Evolutionary conservation across 1,140 invertebrate species (phyloP), one percentile per base, ranked within the genome.

Genomic region (Steinernema feltiae): DNA sequence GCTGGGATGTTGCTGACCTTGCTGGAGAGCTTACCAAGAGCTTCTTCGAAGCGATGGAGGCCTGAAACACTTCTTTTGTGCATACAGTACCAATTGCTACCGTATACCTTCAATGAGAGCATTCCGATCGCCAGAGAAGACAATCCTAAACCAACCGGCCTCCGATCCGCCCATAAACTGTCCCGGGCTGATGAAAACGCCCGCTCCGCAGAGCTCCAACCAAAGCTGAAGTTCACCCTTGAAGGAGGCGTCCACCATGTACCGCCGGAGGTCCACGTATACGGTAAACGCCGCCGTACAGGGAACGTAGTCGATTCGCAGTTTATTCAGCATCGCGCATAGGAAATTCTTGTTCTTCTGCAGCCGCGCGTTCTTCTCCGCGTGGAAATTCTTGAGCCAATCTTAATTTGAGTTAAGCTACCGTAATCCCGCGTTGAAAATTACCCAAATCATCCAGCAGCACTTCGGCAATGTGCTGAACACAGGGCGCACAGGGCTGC

Each of bases 401-500:
- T 63, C 53, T 63, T 15, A 63, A 63, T n/a, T 12, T 46, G 41
- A 12, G 41, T n/a, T 46, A 7, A 12, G 41, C n/a, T n/a, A 46
- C n/a, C 7, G 7, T 46, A n/a, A 12, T 46, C 41, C n/a, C n/a
- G 41, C 7, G 41, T 46, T n/a, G n/a, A 12, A 7, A 12, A 7
- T 12, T 69, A 79, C 78, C 78, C 31, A 78, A 29, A 70, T 79
- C 78, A 1, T 32, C n/a, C 1, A 79, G 63, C 35, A 79, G 35
- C 27, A 24, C 32, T n/a, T 31, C 79, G 3, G 76, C 72, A 0
- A 79, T 31, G 31, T 30, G 41, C 30, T 79, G 78, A n/a, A 81
- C 78, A 77, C 80, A 30, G 24, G 78, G 78, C 29, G 78, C 71
- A 48, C 78, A 79, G 18, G 78, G 78, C 31, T 79, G 78, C 18